These are phyloP conservation scores for Pagetopsis macropterus DNA, from an alignment of 2,797 vertebrate genomes.

Conservation along the genomic window DNA sequence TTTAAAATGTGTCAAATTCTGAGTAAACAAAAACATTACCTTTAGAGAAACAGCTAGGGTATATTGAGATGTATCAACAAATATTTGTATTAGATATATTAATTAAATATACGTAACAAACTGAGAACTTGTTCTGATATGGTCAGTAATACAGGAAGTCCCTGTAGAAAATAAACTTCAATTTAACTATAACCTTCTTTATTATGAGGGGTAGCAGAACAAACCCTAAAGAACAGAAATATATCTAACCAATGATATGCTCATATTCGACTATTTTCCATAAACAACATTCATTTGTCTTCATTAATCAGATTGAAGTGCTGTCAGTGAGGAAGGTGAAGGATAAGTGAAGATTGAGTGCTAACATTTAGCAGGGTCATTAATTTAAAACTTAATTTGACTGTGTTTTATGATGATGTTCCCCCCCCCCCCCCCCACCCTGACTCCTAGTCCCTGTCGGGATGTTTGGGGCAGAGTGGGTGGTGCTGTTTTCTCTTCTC, in stretches of 20 bases:
- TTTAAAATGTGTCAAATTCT: not conserved
- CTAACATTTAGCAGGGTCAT: not conserved
- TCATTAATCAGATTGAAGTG: not conserved
- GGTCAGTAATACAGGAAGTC: not conserved
- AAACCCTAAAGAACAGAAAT: not conserved
- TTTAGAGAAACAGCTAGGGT: not conserved
- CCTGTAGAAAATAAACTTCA: not conserved
- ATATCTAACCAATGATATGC: not conserved
- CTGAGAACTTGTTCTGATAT: not conserved
- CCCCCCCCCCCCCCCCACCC: not conserved
- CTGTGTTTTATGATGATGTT: not conserved
- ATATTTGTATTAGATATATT: constrained; percentile 26
- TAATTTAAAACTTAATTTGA: not conserved
- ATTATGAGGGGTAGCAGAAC: not conserved
- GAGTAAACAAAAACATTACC: not conserved
- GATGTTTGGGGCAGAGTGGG: constrained; percentile 75
- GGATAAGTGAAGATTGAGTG: not conserved
- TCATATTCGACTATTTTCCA: not conserved
- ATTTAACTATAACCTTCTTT: not conserved
- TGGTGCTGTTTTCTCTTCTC: constrained; percentile 72
- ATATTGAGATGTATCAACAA: not conserved
- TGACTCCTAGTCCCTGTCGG: constrained; percentile 56
- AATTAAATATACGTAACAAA: constrained; percentile 10
- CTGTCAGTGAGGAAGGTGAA: not conserved
- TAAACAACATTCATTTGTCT: not conserved